A percentile compares a stretch with the other conserved stretches of the same genome.
Conservation (phyloP, 2,888 invertebrate genomes). For the Linnaemya vulpina region DNA sequence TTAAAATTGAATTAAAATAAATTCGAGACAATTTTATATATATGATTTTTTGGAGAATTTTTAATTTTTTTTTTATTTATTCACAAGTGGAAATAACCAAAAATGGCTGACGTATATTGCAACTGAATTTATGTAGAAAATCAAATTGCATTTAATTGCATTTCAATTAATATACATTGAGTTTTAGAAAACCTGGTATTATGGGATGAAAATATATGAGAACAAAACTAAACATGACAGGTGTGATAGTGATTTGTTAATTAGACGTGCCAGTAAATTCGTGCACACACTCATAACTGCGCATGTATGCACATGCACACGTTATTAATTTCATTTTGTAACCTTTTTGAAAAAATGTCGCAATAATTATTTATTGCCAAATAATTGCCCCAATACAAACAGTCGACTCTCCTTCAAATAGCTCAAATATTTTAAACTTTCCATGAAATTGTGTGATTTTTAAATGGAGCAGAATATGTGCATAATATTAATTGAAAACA, state of each 20-base stretch:
- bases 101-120: slow-evolving; percentile 29
- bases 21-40: slow-evolving; percentile 26
- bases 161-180: slow-evolving; percentile 60
- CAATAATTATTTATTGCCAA: slow-evolving; percentile 29
- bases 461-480: neutral
- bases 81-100: slow-evolving; percentile 71
- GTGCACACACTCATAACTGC: neutral
- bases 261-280: slow-evolving; percentile 27
- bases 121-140: slow-evolving; percentile 19
- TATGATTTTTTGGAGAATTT: slow-evolving; percentile 14
- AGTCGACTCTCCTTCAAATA: slow-evolving; percentile 25
- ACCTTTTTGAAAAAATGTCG: neutral
- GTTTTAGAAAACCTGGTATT: slow-evolving; percentile 18
- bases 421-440: slow-evolving; percentile 11
- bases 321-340: slow-evolving; percentile 2
- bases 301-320: neutral
- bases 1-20: slow-evolving; percentile 48
- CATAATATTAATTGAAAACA: slow-evolving; percentile 4
- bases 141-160: slow-evolving; percentile 57
- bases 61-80: slow-evolving; percentile 7
- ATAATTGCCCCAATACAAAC: slow-evolving; percentile 30
- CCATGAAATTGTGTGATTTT: slow-evolving; percentile 14
- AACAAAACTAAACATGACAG: slow-evolving; percentile 55
- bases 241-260: slow-evolving; percentile 58
- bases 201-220: slow-evolving; percentile 28